Percentiles rank a stretch among this genome's conserved stretches.
Evolutionary conservation across 2,797 vertebrate species (phyloP).

Genomic region (Monodelphis domestica): DNA sequence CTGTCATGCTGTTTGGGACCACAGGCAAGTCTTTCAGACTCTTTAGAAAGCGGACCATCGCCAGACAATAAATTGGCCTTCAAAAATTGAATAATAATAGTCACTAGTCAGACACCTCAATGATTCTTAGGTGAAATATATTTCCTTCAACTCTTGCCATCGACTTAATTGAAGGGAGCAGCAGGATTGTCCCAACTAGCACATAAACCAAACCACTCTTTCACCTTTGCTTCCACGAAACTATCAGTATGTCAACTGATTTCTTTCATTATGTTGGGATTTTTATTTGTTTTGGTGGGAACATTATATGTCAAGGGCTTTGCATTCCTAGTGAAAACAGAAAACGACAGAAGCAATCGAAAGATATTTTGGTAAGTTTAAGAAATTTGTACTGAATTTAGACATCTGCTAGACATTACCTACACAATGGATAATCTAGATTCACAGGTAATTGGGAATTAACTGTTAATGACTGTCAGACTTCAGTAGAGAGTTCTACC

Average conservation of each 20-base stretch:
- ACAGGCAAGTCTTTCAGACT: background rate
- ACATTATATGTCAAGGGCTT: background rate
- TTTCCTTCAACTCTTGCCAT: background rate
- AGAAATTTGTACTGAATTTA: background rate
- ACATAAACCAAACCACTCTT: background rate
- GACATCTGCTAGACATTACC: background rate
- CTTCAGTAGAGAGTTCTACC: background rate
- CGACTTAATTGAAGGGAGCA: background rate
- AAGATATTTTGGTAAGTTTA: background rate
- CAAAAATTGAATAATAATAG: background rate
- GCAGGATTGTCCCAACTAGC: background rate
- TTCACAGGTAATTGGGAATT: no score
- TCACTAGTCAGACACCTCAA: background rate
- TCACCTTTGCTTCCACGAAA: background rate
- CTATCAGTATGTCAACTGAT: background rate
- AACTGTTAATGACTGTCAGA: no score
- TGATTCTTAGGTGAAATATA: background rate
- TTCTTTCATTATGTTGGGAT: background rate
- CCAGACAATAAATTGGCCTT: background rate
- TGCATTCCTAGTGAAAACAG: background rate
- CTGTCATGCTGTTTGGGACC: conserved; percentile 3
- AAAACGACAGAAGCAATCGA: background rate
- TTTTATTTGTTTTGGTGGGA: background rate
- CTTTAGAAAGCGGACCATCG: background rate
- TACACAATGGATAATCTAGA: no score